Conservation (phyloP, 2,113 vertebrate species). For the Chrysochloris asiatica region DNA sequence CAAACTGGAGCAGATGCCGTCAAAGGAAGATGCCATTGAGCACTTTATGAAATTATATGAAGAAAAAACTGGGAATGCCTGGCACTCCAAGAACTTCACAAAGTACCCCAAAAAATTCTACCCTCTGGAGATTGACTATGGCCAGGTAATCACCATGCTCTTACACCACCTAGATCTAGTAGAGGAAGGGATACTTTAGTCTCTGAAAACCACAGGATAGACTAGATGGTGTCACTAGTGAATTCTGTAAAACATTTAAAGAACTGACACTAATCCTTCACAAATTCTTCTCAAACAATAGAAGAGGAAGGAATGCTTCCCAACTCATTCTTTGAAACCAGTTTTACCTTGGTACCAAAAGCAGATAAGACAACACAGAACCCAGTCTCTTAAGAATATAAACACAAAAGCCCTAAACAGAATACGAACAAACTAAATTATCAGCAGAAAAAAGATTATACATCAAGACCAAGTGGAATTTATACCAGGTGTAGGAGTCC, state of each 20-base stretch:
- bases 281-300: not conserved
- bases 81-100: slow-evolving; percentile 94
- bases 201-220: not conserved
- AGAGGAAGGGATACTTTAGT: not conserved
- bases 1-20: slow-evolving; percentile 95
- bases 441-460: not conserved
- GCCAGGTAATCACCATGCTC: slow-evolving; percentile 89
- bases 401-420: not conserved
- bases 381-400: not conserved
- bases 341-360: not conserved
- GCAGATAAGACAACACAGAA: not conserved
- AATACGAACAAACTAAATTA: not conserved
- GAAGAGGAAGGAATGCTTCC: not conserved
- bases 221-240: not conserved
- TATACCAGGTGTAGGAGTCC: no score
- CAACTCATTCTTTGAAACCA: not conserved
- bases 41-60: slow-evolving; percentile 95
- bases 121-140: slow-evolving; percentile 98
- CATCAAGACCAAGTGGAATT: no score
- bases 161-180: not conserved
- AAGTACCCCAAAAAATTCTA: slow-evolving; percentile 99
- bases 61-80: slow-evolving; percentile 96
- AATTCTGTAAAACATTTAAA: not conserved
- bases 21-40: slow-evolving; percentile 94
- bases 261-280: not conserved